Evolutionary conservation across 2,797 vertebrate species (phyloP).

Genomic region (Kryptopterus vitreolus): DNA sequence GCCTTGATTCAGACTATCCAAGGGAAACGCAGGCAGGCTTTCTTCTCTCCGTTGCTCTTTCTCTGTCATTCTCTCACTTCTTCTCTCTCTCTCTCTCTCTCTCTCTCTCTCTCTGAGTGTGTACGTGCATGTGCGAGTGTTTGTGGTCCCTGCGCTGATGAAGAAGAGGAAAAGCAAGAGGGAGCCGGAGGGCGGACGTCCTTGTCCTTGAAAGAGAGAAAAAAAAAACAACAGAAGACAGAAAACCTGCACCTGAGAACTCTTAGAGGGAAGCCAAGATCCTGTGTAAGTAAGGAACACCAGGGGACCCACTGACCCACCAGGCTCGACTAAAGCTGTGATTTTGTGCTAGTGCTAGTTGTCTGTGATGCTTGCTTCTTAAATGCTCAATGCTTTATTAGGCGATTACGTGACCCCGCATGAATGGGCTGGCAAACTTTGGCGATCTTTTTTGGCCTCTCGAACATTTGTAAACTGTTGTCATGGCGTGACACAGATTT

Average conservation of each 20-base stretch:
- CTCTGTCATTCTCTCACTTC: neutral
- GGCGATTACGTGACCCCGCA: slow-evolving; percentile 73
- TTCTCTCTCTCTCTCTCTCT: slow-evolving; percentile 1
- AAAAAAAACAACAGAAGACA: slow-evolving; percentile 32
- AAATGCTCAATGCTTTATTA: slow-evolving; percentile 74
- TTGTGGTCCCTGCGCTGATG: slow-evolving; percentile 76
- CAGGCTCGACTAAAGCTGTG: slow-evolving; percentile 71
- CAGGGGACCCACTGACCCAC: slow-evolving; percentile 66
- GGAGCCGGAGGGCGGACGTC: slow-evolving; percentile 58
- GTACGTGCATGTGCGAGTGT: slow-evolving; percentile 39
- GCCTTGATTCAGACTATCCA: slow-evolving; percentile 60
- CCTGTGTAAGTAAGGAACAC: slow-evolving; percentile 91
- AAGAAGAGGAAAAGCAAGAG: slow-evolving; percentile 62
- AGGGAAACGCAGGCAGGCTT: slow-evolving; percentile 60
- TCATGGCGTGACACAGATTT: neutral
- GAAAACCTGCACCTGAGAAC: slow-evolving; percentile 91
- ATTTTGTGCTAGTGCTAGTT: slow-evolving; percentile 61
- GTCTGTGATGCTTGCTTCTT: slow-evolving; percentile 70
- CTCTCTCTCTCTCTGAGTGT: neutral
- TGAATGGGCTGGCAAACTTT: slow-evolving; percentile 71
- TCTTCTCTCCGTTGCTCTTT: neutral
- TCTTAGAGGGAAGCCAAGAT: slow-evolving; percentile 94
- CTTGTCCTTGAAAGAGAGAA: slow-evolving; percentile 56
- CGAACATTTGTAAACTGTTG: neutral
- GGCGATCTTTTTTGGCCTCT: slow-evolving; percentile 1